Conservation (phyloP, 1,140 invertebrate species). For the Ladona fulva region DNA sequence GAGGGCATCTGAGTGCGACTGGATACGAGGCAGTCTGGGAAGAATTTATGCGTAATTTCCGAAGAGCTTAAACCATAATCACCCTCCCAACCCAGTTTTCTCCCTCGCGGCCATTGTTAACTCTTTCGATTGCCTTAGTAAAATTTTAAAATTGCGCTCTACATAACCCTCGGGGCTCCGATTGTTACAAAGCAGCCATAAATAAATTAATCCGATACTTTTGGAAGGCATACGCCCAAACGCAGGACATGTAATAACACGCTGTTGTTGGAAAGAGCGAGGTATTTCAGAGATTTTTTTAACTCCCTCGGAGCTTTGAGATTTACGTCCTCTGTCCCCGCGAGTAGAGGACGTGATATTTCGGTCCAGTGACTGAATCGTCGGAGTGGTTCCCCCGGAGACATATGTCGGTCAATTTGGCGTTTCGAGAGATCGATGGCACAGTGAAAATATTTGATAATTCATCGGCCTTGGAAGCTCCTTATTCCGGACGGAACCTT, state of each 20-base stretch:
- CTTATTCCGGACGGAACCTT: no score
- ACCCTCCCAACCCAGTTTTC: not conserved
- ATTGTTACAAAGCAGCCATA: not conserved
- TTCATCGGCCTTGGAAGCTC: no score
- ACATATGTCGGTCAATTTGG: no score
- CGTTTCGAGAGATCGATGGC: no score
- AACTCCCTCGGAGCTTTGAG: not conserved
- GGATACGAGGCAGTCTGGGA: not conserved
- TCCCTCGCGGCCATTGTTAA: not conserved
- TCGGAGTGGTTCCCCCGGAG: no score
- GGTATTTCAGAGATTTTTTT: not conserved
- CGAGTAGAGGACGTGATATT: no score
- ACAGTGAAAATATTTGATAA: no score
- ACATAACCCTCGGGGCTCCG: not conserved
- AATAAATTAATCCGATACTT: constrained; percentile 11
- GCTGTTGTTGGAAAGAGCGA: not conserved
- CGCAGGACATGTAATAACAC: not conserved
- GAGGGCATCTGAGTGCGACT: not conserved
- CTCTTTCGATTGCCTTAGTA: not conserved
- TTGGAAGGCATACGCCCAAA: not conserved
- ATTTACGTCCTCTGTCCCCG: no score
- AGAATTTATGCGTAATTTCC: constrained; percentile 1
- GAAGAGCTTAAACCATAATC: not conserved
- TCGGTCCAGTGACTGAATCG: no score
- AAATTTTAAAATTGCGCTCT: not conserved